Conservation (phyloP, 2,797 vertebrate genomes). For the Scleropages formosus region DNA sequence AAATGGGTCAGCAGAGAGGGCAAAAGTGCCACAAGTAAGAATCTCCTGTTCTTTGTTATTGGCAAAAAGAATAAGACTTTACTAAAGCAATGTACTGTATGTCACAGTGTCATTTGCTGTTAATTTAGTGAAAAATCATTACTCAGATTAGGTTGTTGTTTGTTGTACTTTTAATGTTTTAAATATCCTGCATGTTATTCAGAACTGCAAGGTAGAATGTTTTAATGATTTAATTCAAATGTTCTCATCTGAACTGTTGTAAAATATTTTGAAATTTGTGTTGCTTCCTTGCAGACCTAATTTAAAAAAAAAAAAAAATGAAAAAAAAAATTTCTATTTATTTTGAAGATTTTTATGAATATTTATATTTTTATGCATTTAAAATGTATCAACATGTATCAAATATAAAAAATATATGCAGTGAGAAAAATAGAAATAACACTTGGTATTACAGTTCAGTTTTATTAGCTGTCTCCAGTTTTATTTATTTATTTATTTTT, state of each 20-base stretch:
- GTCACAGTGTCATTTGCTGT: neutral
- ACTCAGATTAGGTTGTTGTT: no score
- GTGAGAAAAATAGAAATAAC: neutral
- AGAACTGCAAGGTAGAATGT: no score
- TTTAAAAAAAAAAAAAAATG: no score
- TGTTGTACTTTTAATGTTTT: no score
- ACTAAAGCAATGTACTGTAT: neutral
- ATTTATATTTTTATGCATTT: no score
- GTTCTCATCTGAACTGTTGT: neutral
- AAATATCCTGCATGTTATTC: no score
- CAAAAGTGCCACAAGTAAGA: slow-evolving; percentile 99
- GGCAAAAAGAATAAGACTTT: neutral
- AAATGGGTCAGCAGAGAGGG: slow-evolving; percentile 98
- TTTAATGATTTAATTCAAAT: neutral
- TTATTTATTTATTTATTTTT: neutral
- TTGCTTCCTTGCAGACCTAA: no score
- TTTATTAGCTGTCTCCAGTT: neutral
- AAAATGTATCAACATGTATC: no score
- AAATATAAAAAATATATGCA: neutral
- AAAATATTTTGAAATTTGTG: neutral
- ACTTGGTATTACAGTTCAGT: neutral
- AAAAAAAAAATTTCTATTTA: no score
- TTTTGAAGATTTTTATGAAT: no score
- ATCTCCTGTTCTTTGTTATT: neutral
- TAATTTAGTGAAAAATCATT: neutral